Base-by-base conservation (phyloP, 2,888 invertebrate genomes). In the Papilio gigon region DNA sequence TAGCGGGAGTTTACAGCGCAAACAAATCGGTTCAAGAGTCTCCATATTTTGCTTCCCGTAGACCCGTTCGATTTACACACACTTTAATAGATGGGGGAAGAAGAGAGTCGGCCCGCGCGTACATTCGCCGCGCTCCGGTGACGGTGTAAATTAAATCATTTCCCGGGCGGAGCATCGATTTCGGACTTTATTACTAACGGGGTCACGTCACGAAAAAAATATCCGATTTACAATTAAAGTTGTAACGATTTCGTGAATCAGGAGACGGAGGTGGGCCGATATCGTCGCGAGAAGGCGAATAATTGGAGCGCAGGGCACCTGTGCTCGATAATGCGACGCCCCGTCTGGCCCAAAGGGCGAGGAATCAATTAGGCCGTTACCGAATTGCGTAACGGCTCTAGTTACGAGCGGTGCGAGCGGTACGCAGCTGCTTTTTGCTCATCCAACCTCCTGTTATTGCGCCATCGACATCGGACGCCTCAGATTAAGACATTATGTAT, bases 281-380 rank as follows among this genome's bases (percentile, higher is more conserved):
- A 85, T 85, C 83, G 84, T 87, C 86, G 83, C 83, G 81, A 82
- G 84, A 82, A 87, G 86, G 84, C 84, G 84, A 85, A 87, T 88
- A 86, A 83, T 84, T 84, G 83, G 82, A 80, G 83, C 81, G 84
- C 76, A 79, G 80, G 83, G 84, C 91, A 91, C 91, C 91, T 91
- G 91, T 86, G 90, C 82, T 84, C 90, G 86, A 86, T 89, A 90
- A 90, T 88, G 88, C 88, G 88, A 85, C 87, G 87, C 85, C 87
- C 86, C 89, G 88, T 90, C 90, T 89, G 90, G 85, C 75, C 87
- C 83, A 77, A 88, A 89, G 90, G 89, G 89, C 88, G 86, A 90
- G 84, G 88, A 92, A 90, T 92, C 91, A 92, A 92, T 92, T 91
- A 92, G 91, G 88, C 84, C 85, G 84, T 85, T 84, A 84, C 88